A percentile compares a stretch with the other conserved stretches of the same genome.
phyloP scores from a whole-genome alignment of 2,797 vertebrate species.

The Gephyroberyx darwinii region DNA sequence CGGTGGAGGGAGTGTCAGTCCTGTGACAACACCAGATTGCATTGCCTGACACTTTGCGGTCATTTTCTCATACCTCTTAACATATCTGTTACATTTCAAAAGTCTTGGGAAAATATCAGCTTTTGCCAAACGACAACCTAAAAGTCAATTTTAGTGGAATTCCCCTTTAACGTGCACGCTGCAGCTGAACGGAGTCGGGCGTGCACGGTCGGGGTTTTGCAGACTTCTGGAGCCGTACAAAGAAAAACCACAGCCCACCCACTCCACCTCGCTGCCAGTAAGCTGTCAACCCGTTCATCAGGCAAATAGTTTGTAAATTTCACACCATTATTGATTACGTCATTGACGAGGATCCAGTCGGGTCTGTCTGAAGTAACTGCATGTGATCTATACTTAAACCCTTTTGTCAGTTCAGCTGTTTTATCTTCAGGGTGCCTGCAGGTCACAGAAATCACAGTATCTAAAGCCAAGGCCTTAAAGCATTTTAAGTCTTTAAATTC shows the following conservation, averaged over 20 bases:
- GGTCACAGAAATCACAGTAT: too few species aligned
- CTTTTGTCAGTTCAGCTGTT: too few species aligned
- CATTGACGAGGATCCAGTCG: conserved; percentile 4
- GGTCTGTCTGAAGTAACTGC: conserved; percentile 9
- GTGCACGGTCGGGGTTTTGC: too few species aligned
- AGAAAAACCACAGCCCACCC: not conserved
- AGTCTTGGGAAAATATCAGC: too few species aligned
- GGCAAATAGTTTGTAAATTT: conserved; percentile 20
- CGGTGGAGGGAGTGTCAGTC: not conserved
- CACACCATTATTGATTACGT: not conserved
- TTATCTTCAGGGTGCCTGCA: too few species aligned
- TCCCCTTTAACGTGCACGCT: conserved; percentile 9
- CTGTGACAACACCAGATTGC: too few species aligned
- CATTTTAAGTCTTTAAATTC: too few species aligned
- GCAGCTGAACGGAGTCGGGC: conserved; percentile 7
- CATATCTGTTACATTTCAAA: too few species aligned
- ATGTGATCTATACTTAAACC: not conserved
- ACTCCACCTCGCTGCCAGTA: not conserved
- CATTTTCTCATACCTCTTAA: too few species aligned
- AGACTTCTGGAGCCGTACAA: too few species aligned
- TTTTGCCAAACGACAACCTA: not conserved
- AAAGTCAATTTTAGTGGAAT: not conserved
- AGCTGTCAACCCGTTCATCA: not conserved
- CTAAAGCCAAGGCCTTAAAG: too few species aligned
- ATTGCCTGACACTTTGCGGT: too few species aligned